These are phyloP conservation scores for Plebejus anna DNA, from an alignment of 2,888 invertebrate genomes.

Conservation along the genomic window DNA sequence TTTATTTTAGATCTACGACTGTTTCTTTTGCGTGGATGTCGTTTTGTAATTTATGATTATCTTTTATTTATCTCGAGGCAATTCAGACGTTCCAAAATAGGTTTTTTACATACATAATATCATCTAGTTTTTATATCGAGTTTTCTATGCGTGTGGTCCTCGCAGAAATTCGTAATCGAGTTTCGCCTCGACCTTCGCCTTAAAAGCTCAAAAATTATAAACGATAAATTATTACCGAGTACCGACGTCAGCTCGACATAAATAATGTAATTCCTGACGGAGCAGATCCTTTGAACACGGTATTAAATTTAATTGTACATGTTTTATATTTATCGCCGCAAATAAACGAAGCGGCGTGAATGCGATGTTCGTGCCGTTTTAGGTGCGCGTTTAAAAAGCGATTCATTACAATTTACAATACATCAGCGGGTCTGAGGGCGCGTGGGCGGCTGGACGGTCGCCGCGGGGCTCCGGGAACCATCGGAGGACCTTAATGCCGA, in stretches of 20 bases:
- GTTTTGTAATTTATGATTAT: not conserved
- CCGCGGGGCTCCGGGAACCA: not conserved
- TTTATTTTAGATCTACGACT: not conserved
- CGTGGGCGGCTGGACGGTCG: not conserved
- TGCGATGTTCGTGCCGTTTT: conserved; percentile 6
- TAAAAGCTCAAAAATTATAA: conserved; percentile 16
- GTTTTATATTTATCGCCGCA: conserved; percentile 20
- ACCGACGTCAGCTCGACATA: not conserved
- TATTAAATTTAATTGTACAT: conserved; percentile 2
- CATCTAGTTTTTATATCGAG: not conserved
- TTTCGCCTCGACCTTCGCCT: not conserved
- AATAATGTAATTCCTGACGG: not conserved
- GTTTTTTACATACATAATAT: not conserved
- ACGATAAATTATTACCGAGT: not conserved
- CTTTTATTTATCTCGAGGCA: not conserved
- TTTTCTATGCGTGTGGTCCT: conserved; percentile 12
- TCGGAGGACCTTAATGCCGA: not conserved
- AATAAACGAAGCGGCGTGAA: conserved; percentile 4
- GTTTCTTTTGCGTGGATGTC: not conserved
- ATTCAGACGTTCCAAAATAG: not conserved
- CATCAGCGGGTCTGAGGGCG: conserved; percentile 3
- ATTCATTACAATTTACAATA: conserved; percentile 15
- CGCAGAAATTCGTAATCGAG: not conserved
- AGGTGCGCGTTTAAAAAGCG: conserved; percentile 15
- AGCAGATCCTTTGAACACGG: conserved; percentile 4